A percentile compares a stretch with the other conserved stretches of the same genome.
phyloP scores from a whole-genome alignment of 1,140 invertebrate species.

The Mactra quadrangularis region DNA sequence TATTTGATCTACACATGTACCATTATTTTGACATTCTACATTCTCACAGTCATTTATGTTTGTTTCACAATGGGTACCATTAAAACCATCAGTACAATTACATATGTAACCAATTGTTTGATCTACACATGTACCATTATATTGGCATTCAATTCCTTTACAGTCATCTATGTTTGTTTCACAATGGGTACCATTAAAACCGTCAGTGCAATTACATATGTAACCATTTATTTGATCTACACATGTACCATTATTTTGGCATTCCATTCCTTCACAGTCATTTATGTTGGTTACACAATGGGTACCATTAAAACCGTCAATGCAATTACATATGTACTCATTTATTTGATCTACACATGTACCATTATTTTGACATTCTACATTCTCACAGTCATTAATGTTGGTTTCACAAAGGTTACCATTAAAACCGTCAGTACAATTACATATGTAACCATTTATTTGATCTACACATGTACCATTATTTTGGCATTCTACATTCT shows the following conservation, averaged over 20 bases:
- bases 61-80: neutral
- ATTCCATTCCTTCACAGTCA: no score
- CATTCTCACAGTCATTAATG: slow-evolving; percentile 83
- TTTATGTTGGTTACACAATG: slow-evolving; percentile 39
- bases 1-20: neutral
- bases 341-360: slow-evolving; percentile 77
- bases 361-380: slow-evolving; percentile 89
- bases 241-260: neutral
- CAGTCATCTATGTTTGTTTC: neutral
- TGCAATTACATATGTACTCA: slow-evolving; percentile 67
- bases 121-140: neutral
- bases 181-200: neutral
- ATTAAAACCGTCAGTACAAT: slow-evolving; percentile 42
- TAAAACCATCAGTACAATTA: neutral
- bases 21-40: neutral
- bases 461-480: slow-evolving; percentile 52
- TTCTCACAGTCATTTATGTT: neutral
- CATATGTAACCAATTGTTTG: neutral
- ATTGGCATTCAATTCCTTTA: neutral
- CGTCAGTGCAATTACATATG: neutral
- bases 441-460: slow-evolving; percentile 29
- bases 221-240: neutral
- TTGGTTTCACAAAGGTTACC: slow-evolving; percentile 56
- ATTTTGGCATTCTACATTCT: slow-evolving; percentile 46
- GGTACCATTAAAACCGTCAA: slow-evolving; percentile 63